These are phyloP conservation scores for Anarrhichthys ocellatus DNA, from an alignment of 2,113 vertebrate genomes.

Conservation along the genomic window DNA sequence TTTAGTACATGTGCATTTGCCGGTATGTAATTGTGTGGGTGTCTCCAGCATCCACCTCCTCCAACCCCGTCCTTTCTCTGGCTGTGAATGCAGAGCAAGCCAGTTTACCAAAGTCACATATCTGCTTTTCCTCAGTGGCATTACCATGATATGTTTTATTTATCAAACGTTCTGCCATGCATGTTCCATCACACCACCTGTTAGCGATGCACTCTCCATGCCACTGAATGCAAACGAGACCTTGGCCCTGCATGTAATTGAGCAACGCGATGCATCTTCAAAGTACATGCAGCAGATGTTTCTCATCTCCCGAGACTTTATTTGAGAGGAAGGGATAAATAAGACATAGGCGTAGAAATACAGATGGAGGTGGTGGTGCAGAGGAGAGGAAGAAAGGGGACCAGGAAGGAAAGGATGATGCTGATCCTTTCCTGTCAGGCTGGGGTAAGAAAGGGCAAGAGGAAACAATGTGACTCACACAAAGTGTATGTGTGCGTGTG, in stretches of 20 bases:
- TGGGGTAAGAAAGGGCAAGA: constrained; percentile 32
- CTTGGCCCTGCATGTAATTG: constrained; percentile 77
- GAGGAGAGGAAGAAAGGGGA: constrained; percentile 26
- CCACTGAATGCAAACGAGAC: constrained; percentile 79
- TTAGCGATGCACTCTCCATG: constrained; percentile 77
- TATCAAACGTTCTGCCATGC: constrained; percentile 76
- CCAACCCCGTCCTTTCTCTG: constrained; percentile 28
- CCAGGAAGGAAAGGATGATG: constrained; percentile 38
- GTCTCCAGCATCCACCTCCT: constrained; percentile 40
- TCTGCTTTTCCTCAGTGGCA: constrained; percentile 59
- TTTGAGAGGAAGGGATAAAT: constrained; percentile 84
- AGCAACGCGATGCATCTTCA: constrained; percentile 80
- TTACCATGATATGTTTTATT: constrained; percentile 84
- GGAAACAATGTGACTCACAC: constrained; percentile 39
- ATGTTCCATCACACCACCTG: constrained; percentile 78
- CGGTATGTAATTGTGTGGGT: constrained; percentile 1
- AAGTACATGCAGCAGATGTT: constrained; percentile 82
- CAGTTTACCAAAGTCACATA: constrained; percentile 69
- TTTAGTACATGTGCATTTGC: constrained; percentile 7
- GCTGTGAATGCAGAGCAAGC: constrained; percentile 43
- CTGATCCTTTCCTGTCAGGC: constrained; percentile 56
- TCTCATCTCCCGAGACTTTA: constrained; percentile 78
- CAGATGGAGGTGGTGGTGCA: constrained; percentile 68
- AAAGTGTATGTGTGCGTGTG: background rate
- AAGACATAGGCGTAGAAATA: constrained; percentile 77